Evolutionary conservation across 2,797 vertebrate species (phyloP).

Genomic region (Pseudopleuronectes americanus): DNA sequence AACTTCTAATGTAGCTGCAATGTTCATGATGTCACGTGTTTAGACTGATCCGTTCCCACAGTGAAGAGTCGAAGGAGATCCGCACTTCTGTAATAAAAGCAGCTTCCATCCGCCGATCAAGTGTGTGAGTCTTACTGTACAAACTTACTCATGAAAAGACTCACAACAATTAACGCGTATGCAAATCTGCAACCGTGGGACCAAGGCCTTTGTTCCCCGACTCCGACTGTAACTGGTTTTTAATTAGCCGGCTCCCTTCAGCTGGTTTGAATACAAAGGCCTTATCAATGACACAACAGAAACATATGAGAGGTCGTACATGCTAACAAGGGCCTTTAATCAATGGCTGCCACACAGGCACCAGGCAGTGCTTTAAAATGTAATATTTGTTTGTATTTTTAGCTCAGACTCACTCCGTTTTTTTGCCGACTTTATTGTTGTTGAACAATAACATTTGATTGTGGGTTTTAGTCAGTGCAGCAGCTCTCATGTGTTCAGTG

Average conservation of each 20-base stretch:
- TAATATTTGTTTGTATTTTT: conserved; percentile 5
- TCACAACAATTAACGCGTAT: conserved; percentile 63
- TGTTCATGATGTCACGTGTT: background rate
- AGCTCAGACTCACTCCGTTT: no score
- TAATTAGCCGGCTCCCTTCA: conserved; percentile 77
- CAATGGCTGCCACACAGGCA: conserved; percentile 69
- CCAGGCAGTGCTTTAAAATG: conserved; percentile 41
- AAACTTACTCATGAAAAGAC: conserved; percentile 57
- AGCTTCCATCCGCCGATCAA: conserved; percentile 23
- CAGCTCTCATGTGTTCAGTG: background rate
- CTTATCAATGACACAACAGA: conserved; percentile 79
- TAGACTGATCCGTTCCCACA: background rate
- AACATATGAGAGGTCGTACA: conserved; percentile 67
- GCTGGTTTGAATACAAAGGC: conserved; percentile 69
- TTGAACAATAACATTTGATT: conserved; percentile 17
- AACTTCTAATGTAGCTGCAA: background rate
- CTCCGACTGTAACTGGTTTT: conserved; percentile 72
- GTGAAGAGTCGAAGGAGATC: background rate
- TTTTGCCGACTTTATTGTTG: no score
- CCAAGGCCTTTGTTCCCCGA: conserved; percentile 60
- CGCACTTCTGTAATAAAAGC: conserved; percentile 13
- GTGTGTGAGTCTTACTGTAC: conserved; percentile 46
- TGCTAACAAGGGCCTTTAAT: conserved; percentile 78
- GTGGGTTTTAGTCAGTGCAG: background rate
- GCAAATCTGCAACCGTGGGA: conserved; percentile 68